Evolutionary conservation across 2,797 vertebrate genomes (phyloP), one percentile per base, ranked within the genome.

Genomic region (Setipinna tenuifilis): DNA sequence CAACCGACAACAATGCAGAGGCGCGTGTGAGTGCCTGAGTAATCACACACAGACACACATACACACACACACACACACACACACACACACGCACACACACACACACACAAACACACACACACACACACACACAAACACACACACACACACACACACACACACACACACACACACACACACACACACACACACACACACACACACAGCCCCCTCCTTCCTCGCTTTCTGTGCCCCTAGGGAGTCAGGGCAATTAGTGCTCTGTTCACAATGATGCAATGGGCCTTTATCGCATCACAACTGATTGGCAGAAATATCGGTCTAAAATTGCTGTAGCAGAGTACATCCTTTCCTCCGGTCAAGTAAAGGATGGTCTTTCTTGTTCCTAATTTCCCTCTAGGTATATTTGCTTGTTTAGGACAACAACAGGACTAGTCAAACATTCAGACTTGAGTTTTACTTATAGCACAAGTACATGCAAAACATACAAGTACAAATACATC

Each of bases 1-100:
- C 71, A 78, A 78, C 71, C 17, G 16, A 31, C 71, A 78, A 78
- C 71, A 78, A 78, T 78, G 91, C 88, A 93, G 92, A 93, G 71
- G 92, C 94, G 93, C 94, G 95, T 93, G 95, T 96, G 95, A 92
- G 28, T 25, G 0, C 65, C 25, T 17, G 65, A 93, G 92, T 31
- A 78, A 78, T 78, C 54, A 58, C 81, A 59, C 50, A 58, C 54
- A 59, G 25, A 59, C 25, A 50, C 28, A 82, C 82, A 59, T 25
- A 83, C 82, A 58, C 23, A 82, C 82, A 83, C 82, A 83, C 82
- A 57, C 16, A 75, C 81, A 54, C 81, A 82, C 81, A 54, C 46
- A 82, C 80, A 54, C 44, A 82, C 80, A 82, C 80, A 82, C 44
- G 54, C 46, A 82, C 46, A 82, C 46, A 82, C 81, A 82, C 81